Conservation (phyloP, 2,113 vertebrate species). For the Polypterus senegalus region DNA sequence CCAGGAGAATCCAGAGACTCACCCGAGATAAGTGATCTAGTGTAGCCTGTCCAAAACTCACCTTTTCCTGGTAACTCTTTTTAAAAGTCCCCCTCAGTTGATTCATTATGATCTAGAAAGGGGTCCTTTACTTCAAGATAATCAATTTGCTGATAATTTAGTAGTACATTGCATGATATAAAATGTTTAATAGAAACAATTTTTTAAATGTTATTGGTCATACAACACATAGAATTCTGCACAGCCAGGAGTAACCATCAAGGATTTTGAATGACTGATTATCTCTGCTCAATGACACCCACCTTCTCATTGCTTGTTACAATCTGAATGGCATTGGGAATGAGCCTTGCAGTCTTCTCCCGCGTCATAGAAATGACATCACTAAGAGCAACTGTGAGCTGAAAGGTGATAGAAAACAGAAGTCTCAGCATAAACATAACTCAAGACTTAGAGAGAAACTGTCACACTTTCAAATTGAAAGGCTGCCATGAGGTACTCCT, state of each 20-base stretch:
- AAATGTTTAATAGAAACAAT: slow-evolving; percentile 3
- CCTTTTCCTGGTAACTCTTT: no score
- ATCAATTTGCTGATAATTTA: not conserved
- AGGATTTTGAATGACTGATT: no score
- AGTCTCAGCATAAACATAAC: no score
- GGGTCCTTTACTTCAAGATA: not conserved
- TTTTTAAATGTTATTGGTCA: not conserved
- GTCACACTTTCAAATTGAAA: no score
- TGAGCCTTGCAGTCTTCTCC: slow-evolving; percentile 80
- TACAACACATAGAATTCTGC: not conserved
- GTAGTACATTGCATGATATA: not conserved
- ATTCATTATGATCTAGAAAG: no score
- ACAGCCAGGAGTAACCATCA: no score
- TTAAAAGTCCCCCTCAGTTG: no score
- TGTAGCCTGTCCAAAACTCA: no score
- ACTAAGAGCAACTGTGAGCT: slow-evolving; percentile 71
- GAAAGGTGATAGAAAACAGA: not conserved
- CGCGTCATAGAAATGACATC: slow-evolving; percentile 69
- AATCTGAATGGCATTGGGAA: slow-evolving; percentile 89
- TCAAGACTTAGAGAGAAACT: no score
- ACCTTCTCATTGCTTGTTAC: slow-evolving; percentile 74
- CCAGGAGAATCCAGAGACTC: no score
- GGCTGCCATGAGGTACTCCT: no score
- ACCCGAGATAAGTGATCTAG: no score
- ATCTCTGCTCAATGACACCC: not conserved